Evolutionary conservation across 2,888 invertebrate species (phyloP), one percentile per base, ranked within the genome.

Genomic region (Lepidocyrtoides sp.): DNA sequence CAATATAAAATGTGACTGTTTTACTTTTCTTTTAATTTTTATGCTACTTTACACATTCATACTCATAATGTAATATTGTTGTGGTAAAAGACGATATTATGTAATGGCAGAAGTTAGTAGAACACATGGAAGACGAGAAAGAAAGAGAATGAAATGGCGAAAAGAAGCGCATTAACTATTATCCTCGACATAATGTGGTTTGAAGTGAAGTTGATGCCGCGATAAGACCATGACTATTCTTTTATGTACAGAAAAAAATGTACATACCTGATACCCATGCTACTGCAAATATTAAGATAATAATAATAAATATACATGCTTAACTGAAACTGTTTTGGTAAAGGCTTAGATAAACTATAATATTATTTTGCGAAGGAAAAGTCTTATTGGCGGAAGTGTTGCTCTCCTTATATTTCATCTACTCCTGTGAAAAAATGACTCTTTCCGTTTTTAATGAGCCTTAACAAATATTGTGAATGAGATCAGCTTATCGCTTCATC

Each of bases 1-100:
- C n/a, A n/a, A n/a, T n/a, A 60, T 23, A 36, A 83, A 83, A 83
- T 51, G 84, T 69, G 32, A 26, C 20, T 51, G 1, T 44, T 57
- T 63, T 66, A 60, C 83, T 63, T 66, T 36, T 8, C 26, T 63
- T 44, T 29, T 63, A 7, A 2, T 63, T 63, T 14, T 63, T 29
- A 41, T 48, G 29, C 66, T 17, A 26, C 60, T 81, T 82, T 63
- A 36, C 32, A 5, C 36, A 66, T 20, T n/a, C n/a, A n/a, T n/a
- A n/a, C n/a, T 32, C 20, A 81, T 57, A 57, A 36, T 29, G 20
- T 32, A 81, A 14, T 36, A 81, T 77, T 72, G 72, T 44, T 69
- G 36, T 69, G 17, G 32, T 32, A 26, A 63, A 23, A 63, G 26
- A 63, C 17, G 0, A 10, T 12, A 36, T 69, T 69, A 36, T 32